Evolutionary conservation across 2,113 vertebrate species (phyloP).

Genomic region (Atrichornis clamosus): DNA sequence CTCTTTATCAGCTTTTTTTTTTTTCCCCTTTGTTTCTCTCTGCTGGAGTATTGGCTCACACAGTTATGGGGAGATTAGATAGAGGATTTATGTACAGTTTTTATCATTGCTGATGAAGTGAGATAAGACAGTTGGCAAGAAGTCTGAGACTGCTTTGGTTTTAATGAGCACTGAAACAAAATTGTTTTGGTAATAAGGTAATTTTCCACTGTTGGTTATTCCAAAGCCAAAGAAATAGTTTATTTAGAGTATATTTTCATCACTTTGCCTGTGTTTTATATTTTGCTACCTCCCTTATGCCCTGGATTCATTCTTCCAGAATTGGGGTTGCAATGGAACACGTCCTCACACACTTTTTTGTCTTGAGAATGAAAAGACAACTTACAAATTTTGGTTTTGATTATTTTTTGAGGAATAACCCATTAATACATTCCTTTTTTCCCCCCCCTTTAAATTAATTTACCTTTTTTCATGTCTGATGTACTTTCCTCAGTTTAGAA

Average conservation of each 20-base stretch:
- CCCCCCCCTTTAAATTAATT: background rate
- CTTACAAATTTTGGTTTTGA: background rate
- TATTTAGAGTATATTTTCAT: background rate
- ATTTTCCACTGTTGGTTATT: slow-evolving; percentile 43
- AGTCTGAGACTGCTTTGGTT: slow-evolving; percentile 35
- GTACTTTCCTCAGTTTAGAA: background rate
- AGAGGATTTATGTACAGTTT: background rate
- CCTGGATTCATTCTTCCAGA: background rate
- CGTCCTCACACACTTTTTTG: background rate
- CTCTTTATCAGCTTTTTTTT: background rate
- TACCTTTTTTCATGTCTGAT: background rate
- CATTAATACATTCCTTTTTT: background rate
- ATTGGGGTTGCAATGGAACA: background rate
- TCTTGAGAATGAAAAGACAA: background rate
- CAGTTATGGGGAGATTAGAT: background rate
- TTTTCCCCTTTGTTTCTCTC: background rate
- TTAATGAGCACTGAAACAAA: slow-evolving; percentile 35
- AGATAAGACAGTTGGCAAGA: slow-evolving; percentile 37
- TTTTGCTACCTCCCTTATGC: background rate
- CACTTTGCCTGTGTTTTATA: background rate
- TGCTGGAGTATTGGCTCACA: background rate
- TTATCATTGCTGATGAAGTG: slow-evolving; percentile 32
- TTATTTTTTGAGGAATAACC: background rate
- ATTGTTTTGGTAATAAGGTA: slow-evolving; percentile 48
- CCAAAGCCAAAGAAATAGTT: background rate